A percentile compares a stretch with the other conserved stretches of the same genome.
phyloP scores from a whole-genome alignment of 2,797 vertebrate species.

The Chelmon rostratus region DNA sequence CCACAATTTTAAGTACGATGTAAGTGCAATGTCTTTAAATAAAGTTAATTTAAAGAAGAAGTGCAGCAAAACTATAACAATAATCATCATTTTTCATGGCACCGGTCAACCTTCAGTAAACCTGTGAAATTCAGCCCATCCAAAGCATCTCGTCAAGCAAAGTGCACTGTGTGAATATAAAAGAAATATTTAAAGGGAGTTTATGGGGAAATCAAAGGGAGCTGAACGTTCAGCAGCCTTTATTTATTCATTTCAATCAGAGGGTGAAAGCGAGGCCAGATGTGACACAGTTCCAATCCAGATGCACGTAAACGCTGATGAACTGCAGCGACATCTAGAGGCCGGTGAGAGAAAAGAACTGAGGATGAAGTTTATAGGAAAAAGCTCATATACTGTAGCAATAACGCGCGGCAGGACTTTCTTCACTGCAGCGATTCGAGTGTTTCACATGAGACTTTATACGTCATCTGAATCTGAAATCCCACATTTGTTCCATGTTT shows the following conservation, averaged over 20 bases:
- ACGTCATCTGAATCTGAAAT: too few species aligned
- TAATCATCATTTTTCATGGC: not conserved
- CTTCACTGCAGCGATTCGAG: slow-evolving; percentile 26
- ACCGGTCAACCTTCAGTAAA: not conserved
- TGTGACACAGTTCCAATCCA: not conserved
- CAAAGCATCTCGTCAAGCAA: slow-evolving; percentile 44
- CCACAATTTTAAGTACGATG: too few species aligned
- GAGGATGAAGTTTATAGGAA: slow-evolving; percentile 46
- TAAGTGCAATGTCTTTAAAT: slow-evolving; percentile 6
- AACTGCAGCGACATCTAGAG: slow-evolving; percentile 39
- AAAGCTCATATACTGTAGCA: slow-evolving; percentile 60
- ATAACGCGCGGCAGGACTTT: slow-evolving; percentile 50
- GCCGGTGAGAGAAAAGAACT: slow-evolving; percentile 9
- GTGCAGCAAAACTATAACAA: not conserved
- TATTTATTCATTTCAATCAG: not conserved
- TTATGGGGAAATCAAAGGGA: slow-evolving; percentile 15
- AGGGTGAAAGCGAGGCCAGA: not conserved
- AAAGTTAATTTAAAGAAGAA: slow-evolving; percentile 1
- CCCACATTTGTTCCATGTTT: too few species aligned
- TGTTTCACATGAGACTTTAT: too few species aligned
- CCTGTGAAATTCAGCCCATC: slow-evolving; percentile 16
- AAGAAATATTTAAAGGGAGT: slow-evolving; percentile 48
- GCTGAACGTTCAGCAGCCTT: not conserved
- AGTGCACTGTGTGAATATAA: slow-evolving; percentile 67
- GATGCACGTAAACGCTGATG: not conserved